These are phyloP conservation scores for Acromyrmex charruanus DNA, from an alignment of 1,140 invertebrate species.

Conservation along the genomic window DNA sequence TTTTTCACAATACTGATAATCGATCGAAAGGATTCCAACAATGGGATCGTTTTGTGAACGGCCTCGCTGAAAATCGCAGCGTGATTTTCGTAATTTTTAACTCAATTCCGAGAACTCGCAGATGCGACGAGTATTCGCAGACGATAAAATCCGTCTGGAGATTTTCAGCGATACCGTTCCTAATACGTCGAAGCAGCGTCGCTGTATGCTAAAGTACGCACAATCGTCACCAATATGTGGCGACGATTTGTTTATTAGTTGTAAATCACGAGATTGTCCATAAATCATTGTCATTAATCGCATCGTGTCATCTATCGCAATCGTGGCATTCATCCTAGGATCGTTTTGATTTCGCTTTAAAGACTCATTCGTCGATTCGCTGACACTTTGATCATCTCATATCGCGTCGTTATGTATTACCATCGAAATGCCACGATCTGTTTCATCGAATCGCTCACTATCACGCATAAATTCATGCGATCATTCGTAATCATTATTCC, in stretches of 20 bases:
- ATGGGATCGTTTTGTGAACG: slow-evolving; percentile 44
- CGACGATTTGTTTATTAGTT: slow-evolving; percentile 57
- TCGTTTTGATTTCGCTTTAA: slow-evolving; percentile 45
- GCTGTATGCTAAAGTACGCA: slow-evolving; percentile 58
- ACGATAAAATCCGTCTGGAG: not conserved
- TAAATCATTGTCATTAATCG: slow-evolving; percentile 60
- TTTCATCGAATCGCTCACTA: slow-evolving; percentile 59
- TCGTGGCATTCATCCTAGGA: slow-evolving; percentile 50
- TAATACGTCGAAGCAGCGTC: slow-evolving; percentile 28
- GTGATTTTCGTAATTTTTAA: not conserved
- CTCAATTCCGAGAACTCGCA: not conserved
- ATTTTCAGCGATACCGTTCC: slow-evolving; percentile 39
- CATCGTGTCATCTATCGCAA: slow-evolving; percentile 46
- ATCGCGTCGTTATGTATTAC: slow-evolving; percentile 48
- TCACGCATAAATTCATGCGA: slow-evolving; percentile 45
- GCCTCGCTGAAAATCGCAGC: not conserved
- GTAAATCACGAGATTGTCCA: slow-evolving; percentile 60
- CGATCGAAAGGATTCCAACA: slow-evolving; percentile 42
- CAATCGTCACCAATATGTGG: slow-evolving; percentile 37
- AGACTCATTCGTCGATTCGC: slow-evolving; percentile 22
- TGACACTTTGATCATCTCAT: slow-evolving; percentile 34
- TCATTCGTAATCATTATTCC: slow-evolving; percentile 60
- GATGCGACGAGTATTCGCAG: not conserved
- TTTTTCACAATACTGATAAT: slow-evolving; percentile 34
- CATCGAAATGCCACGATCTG: slow-evolving; percentile 58